Base-by-base conservation (phyloP, 2,113 vertebrate species). In the Hymenochirus boettgeri region DNA sequence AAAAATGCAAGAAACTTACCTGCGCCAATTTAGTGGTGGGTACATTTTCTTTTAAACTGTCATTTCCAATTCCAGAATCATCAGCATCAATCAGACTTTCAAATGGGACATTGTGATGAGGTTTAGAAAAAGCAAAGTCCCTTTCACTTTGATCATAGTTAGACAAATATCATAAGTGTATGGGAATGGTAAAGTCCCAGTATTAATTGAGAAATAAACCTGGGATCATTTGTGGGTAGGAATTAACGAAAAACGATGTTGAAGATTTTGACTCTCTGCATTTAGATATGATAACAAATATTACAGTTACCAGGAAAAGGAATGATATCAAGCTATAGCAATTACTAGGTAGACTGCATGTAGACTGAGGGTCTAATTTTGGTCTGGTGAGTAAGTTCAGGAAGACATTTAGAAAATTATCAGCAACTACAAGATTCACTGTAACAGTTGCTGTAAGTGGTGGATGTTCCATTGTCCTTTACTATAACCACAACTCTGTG, bases 221-320 rank as follows among this genome's bases (percentile, higher is more conserved):
- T 8, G 15, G 15, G 33, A 35, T 9, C 33, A 35, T 18, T 35
- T 35, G 33, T 12, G 33, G 33, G 15, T 23, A 57, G 10, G 22
- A 35, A 17, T 21, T 13, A 17, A 2, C n/a, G 7, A 13, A 37
- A 23, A 37, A 12, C 7, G 13, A 13, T 37, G 56, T 39, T 8
- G 46, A 19, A 5, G 10, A 3, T 18, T 53, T 61, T 74, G 65
- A 71, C 0, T 2, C 39, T 60, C 61, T 46, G 45, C 24, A 22
- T 19, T 46, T 74, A 5, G 71, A 24, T 0, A 29, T 52, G 26
- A 79, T 15, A 5, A 74, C 11, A 19, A 73, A 26, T 1, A 74
- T 59, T 2, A 81, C 13, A 4, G 72, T 70, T 6, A 13, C 5
- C 8, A 76, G 23, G n/a, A 75, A 74, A 19, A 75, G 39, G n/a